Conservation (phyloP, 2,797 vertebrate genomes). For the Hapalemur alaotrensis region DNA sequence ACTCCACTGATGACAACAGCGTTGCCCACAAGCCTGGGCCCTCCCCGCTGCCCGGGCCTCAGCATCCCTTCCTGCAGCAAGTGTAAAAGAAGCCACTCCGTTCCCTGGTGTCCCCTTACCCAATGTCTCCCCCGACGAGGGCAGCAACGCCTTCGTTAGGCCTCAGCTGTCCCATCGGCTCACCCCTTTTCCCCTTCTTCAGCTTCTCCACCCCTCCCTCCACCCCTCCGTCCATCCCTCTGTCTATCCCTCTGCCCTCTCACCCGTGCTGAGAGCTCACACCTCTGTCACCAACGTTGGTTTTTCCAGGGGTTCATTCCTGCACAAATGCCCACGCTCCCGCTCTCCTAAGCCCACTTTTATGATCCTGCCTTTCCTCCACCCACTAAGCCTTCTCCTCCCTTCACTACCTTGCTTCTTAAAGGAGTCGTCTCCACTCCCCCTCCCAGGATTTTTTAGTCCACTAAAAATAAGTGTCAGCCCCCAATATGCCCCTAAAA, state of each 20-base stretch:
- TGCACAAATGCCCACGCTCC: neutral
- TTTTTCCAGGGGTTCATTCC: neutral
- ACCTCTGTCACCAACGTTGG: rapidly evolving
- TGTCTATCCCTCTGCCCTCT: neutral
- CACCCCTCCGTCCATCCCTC: neutral
- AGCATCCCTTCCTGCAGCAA: rapidly evolving
- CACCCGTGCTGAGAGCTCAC: neutral
- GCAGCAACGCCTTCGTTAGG: neutral
- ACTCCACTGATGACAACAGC: neutral
- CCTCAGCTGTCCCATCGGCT: neutral
- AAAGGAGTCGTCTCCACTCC: neutral
- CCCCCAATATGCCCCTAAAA: neutral
- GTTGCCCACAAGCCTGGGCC: neutral
- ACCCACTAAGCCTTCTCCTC: neutral
- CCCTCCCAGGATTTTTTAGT: neutral
- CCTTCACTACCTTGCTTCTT: neutral
- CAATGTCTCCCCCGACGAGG: neutral
- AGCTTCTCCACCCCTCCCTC: neutral
- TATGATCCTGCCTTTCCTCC: neutral
- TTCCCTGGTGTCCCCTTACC: neutral
- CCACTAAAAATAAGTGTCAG: neutral
- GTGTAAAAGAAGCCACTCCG: too few relatives aligned
- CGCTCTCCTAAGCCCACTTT: neutral
- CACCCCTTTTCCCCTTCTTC: neutral
- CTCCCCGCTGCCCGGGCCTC: neutral